Conservation (phyloP, 2,797 vertebrate genomes). For the Helarctos malayanus region DNA sequence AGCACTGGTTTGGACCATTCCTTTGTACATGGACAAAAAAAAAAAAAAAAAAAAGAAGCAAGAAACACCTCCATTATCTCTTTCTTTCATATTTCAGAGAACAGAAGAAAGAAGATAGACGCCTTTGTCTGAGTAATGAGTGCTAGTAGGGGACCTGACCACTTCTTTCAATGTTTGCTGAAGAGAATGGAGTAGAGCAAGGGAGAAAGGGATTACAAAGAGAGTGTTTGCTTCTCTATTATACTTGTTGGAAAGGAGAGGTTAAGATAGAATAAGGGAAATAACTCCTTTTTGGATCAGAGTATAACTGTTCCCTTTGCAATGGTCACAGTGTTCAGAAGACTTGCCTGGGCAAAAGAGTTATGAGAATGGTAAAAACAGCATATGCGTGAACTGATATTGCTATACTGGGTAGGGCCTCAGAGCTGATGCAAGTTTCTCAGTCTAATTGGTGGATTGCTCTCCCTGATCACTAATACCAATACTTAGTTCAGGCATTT, state of each 20-base stretch:
- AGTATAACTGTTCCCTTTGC: background rate
- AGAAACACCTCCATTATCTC: background rate
- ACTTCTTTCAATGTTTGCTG: constrained; percentile 37
- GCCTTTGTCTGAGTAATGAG: background rate
- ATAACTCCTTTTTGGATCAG: background rate
- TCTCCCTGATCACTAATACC: constrained; percentile 78
- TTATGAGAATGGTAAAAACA: constrained; percentile 64
- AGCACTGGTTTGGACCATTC: background rate
- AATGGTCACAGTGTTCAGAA: constrained; percentile 1
- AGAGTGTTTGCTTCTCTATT: background rate
- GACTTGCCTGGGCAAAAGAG: constrained; percentile 65
- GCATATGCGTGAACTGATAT: constrained; percentile 59
- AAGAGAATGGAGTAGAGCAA: background rate
- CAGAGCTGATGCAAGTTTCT: constrained; percentile 77
- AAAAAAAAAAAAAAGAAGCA: background rate
- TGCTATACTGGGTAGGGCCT: constrained; percentile 64
- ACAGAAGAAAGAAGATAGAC: background rate
- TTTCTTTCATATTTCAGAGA: constrained; percentile 9
- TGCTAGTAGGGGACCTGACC: background rate
- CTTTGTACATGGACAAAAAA: background rate
- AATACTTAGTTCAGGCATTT: constrained; percentile 69
- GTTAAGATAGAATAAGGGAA: background rate
- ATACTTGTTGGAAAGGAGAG: constrained; percentile 8
- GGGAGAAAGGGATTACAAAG: background rate
- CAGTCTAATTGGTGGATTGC: constrained; percentile 79